Conservation (phyloP, 2,113 vertebrate genomes). For the Circaetus gallicus region DNA sequence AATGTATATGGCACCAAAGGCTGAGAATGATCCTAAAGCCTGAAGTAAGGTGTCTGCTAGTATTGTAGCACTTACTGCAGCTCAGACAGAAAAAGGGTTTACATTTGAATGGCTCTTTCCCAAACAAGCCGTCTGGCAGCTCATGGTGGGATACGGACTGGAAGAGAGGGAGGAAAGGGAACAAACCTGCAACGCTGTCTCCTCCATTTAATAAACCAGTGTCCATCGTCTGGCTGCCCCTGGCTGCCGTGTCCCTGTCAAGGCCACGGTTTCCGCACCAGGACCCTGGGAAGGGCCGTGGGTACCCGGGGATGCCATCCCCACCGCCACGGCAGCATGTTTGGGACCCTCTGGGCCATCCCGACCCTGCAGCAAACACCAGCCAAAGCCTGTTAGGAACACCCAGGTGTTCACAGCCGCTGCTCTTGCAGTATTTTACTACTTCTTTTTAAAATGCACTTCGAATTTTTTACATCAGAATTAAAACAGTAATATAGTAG, state of each 20-base stretch:
- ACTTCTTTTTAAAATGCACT: not conserved
- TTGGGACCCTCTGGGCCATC: not conserved
- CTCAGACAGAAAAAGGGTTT: not conserved
- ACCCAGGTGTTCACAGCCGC: not conserved
- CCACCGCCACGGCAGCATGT: accelerated
- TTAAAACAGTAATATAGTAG: not conserved
- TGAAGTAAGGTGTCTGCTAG: not conserved
- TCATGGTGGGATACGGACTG: not conserved
- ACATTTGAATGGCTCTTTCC: not conserved
- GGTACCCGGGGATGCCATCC: not conserved
- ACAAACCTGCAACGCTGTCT: not conserved
- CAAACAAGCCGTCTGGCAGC: not conserved
- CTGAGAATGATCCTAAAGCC: not conserved
- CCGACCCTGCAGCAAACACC: not conserved
- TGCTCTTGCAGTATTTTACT: not conserved
- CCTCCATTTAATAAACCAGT: not conserved
- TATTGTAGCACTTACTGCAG: not conserved
- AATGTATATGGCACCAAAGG: not conserved
- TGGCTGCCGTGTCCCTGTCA: not conserved
- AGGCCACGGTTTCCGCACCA: not conserved
- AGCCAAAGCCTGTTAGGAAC: not conserved
- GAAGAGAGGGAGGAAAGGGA: not conserved
- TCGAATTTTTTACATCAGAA: not conserved
- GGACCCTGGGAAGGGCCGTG: not conserved
- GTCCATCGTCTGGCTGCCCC: not conserved